Evolutionary conservation across 2,888 invertebrate species (phyloP).

Genomic region (Perithous albicinctus): DNA sequence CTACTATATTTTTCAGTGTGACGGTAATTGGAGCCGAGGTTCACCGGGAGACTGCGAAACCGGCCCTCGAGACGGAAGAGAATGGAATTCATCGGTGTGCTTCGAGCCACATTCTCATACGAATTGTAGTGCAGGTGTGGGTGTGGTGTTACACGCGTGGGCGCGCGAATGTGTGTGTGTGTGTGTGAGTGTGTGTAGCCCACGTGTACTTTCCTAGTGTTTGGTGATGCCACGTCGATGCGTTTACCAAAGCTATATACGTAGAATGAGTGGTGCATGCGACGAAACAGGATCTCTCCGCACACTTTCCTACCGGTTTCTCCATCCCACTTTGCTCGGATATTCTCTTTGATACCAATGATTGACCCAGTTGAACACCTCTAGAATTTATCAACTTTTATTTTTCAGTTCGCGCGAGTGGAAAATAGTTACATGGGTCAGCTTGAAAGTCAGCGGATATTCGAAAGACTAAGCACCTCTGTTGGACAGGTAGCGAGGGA

Average conservation of each 20-base stretch:
- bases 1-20: conserved; percentile 67
- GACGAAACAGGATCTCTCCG: conserved; percentile 17
- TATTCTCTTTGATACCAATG: conserved; percentile 59
- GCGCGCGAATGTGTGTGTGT: background rate
- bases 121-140: background rate
- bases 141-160: no score
- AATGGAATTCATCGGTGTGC: conserved; percentile 26
- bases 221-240: conserved; percentile 9
- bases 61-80: conserved; percentile 54
- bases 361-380: conserved; percentile 60
- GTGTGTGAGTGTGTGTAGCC: background rate
- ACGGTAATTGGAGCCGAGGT: conserved; percentile 66
- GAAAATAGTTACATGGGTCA: conserved; percentile 36
- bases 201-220: background rate
- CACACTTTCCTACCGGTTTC: conserved; percentile 11
- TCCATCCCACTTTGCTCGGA: conserved; percentile 37
- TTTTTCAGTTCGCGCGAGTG: conserved; percentile 16
- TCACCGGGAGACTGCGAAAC: conserved; percentile 29
- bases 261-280: background rate
- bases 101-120: conserved; percentile 16
- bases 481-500: background rate
- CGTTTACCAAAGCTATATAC: conserved; percentile 20
- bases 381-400: conserved; percentile 42
- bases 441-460: conserved; percentile 5
- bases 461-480: background rate